These are phyloP conservation scores for Scytalopus superciliaris DNA, from an alignment of 2,113 vertebrate species.

Conservation along the genomic window DNA sequence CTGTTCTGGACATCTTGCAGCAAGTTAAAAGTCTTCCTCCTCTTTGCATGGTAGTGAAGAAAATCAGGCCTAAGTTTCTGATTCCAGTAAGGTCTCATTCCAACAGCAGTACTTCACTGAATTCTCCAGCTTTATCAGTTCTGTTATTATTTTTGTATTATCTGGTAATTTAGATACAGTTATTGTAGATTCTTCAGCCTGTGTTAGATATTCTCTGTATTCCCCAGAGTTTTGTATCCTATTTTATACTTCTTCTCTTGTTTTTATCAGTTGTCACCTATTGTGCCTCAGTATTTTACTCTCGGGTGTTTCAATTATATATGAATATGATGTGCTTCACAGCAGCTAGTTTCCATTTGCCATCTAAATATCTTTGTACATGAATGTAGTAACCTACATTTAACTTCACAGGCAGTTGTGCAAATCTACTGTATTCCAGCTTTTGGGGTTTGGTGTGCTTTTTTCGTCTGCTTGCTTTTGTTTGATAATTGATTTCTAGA, in stretches of 20 bases:
- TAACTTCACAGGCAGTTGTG: slow-evolving; percentile 57
- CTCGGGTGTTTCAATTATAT: slow-evolving; percentile 77
- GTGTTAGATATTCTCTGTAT: slow-evolving; percentile 40
- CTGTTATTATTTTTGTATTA: slow-evolving; percentile 62
- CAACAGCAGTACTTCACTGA: not conserved
- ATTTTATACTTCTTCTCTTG: slow-evolving; percentile 66
- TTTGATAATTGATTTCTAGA: slow-evolving; percentile 25
- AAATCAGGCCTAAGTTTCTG: not conserved
- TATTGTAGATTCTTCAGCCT: slow-evolving; percentile 67
- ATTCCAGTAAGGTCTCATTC: not conserved
- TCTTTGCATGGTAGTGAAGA: not conserved
- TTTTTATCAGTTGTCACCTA: slow-evolving; percentile 77
- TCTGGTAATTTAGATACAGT: slow-evolving; percentile 70
- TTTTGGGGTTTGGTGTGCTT: not conserved
- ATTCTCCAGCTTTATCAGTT: slow-evolving; percentile 21
- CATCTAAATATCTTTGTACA: slow-evolving; percentile 65
- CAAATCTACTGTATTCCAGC: slow-evolving; percentile 24
- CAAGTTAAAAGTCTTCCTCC: not conserved
- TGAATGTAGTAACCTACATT: slow-evolving; percentile 66
- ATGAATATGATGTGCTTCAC: slow-evolving; percentile 70
- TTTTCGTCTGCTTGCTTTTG: slow-evolving; percentile 23
- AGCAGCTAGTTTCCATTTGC: slow-evolving; percentile 65
- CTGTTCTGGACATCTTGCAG: not conserved
- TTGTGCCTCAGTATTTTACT: slow-evolving; percentile 73
- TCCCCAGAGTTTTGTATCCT: slow-evolving; percentile 69